Conservation (phyloP, 2,113 vertebrate genomes). For the Bubalus kerabau region DNA sequence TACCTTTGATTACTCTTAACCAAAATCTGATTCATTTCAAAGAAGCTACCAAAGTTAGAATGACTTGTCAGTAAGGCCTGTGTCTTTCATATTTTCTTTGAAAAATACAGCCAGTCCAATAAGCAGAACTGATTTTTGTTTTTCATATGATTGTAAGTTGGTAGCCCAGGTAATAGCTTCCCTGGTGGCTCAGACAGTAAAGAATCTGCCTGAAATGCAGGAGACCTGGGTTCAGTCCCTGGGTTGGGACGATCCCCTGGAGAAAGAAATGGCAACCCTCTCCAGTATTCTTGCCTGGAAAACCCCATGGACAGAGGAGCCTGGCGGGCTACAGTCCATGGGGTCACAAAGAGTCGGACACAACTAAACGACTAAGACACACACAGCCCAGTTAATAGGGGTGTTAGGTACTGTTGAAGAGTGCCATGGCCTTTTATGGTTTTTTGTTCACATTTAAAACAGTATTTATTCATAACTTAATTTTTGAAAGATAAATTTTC, state of each 20-base stretch:
- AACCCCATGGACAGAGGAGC: not conserved
- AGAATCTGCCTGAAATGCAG: not conserved
- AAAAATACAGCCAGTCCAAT: not conserved
- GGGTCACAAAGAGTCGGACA: not conserved
- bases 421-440: not conserved
- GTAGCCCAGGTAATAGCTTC: not conserved
- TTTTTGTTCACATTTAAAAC: not conserved
- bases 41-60: not conserved
- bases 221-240: not conserved
- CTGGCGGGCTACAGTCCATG: not conserved
- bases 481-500: constrained; percentile 3
- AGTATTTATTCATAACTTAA: not conserved
- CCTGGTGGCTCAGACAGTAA: not conserved
- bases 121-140: not conserved
- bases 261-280: not conserved
- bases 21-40: not conserved
- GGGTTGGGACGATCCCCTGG: not conserved
- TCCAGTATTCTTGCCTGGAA: not conserved
- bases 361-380: not conserved
- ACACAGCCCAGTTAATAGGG: not conserved
- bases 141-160: not conserved
- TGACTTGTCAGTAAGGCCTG: not conserved
- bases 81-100: not conserved
- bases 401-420: not conserved
- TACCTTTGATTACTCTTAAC: not conserved